phyloP scores from a whole-genome alignment of 2,888 invertebrate species.

The Julus scandinavius region DNA sequence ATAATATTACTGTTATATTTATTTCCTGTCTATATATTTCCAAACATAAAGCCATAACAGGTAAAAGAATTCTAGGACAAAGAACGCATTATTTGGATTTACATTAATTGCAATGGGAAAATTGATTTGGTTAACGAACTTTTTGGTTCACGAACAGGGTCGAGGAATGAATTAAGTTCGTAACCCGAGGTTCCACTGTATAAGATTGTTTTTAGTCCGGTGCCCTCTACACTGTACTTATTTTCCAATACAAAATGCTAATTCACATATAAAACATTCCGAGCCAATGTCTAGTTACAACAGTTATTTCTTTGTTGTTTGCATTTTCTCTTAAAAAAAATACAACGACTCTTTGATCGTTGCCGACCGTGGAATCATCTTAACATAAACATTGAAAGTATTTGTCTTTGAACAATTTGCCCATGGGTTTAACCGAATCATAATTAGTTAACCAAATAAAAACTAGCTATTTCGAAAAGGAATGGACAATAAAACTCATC shows the following conservation, averaged over 20 bases:
- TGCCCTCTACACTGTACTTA: neutral
- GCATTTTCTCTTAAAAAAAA: neutral
- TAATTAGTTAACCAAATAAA: neutral
- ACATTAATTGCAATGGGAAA: too few species aligned
- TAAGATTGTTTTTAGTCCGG: neutral
- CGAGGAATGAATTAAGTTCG: too few species aligned
- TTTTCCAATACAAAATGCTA: neutral
- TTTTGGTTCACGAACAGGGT: too few species aligned
- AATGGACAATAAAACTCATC: neutral
- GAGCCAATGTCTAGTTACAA: neutral
- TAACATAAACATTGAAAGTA: neutral
- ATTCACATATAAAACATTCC: neutral
- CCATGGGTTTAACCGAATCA: neutral
- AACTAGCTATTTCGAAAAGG: neutral
- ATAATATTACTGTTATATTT: too few species aligned
- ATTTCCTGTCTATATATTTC: too few species aligned
- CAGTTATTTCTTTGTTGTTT: neutral
- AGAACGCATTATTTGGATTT: too few species aligned
- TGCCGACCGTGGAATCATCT: neutral
- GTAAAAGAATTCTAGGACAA: too few species aligned
- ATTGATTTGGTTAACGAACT: too few species aligned
- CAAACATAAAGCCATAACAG: too few species aligned
- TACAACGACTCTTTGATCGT: neutral
- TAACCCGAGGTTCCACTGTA: neutral
- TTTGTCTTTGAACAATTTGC: constrained; percentile 4